Base-by-base conservation (phyloP, 37 sponge, comb jelly and placozoan genomes). In the Halisarca cf. caerulea region DNA sequence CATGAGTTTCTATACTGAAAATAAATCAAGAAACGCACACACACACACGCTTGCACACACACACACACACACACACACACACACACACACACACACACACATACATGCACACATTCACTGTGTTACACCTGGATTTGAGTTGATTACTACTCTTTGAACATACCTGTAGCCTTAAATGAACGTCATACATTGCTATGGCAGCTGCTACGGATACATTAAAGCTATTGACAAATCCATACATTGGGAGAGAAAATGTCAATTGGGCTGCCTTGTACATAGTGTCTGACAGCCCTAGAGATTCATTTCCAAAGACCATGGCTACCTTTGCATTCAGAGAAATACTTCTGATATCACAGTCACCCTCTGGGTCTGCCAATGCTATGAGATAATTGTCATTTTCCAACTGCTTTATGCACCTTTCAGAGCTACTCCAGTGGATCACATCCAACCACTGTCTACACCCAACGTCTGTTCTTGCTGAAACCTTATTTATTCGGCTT, bases 221-320 rank as follows among this genome's bases (percentile, higher is more conserved):
- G 74, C 94, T 93, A 20, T 87, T 40, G 3, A 85, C 89, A 82
- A 93, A 93, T n/a, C 94, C 94, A 72, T 27, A 57, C 94, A 93
- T 93, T 34, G 91, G 91, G 0, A 93, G 45, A 3, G 70, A 82
- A 32, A 87, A 93, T 7, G 40, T 59, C 25, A 88, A 0, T 59
- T 93, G 89, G 11, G 91, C 84, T 20, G 28, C 11, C n/a, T 80
- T 42, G 55, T 47, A 20, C 7, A 86, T 78, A 47, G 57, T 51
- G 3, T 93, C 86, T 2, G 89, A 88, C 32, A 90, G 55, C 25
- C 94, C 94, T 3, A 17, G 9, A 15, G 27, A 25, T 25, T 93
- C 94, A 44, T 86, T 88, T 2, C 94, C 94, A 88, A 93, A 90
- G 39, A 87, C 94, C 4, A 93, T 18, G 2, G 80, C 88, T 0